Evolutionary conservation across 2,113 vertebrate species (phyloP).

Genomic region (Lophotis ruficrista): DNA sequence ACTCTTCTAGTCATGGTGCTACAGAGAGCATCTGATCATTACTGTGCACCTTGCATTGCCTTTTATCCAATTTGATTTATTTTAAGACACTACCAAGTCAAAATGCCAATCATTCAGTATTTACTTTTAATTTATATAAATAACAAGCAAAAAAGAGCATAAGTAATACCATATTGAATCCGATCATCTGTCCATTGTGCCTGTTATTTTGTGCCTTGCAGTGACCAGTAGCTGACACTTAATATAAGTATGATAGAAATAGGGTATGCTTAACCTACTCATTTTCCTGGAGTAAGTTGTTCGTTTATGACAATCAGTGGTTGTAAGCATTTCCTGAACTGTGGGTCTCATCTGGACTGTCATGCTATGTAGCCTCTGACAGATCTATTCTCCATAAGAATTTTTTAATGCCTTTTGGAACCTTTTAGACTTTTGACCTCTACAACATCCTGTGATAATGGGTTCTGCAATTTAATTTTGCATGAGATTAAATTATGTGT

Average conservation of each 20-base stretch:
- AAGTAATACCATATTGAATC: neutral
- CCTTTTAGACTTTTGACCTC: constrained; percentile 30
- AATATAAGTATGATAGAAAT: neutral
- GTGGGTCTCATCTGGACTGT: neutral
- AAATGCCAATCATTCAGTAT: neutral
- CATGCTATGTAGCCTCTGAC: neutral
- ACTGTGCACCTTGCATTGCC: neutral
- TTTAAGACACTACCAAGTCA: neutral
- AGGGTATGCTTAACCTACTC: neutral
- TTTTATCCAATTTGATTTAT: neutral
- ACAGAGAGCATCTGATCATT: neutral
- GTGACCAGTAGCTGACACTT: neutral
- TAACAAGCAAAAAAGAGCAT: neutral
- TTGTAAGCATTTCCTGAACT: neutral
- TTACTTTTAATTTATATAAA: neutral
- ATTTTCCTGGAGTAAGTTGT: neutral
- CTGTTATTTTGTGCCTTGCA: neutral
- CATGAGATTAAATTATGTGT: constrained; percentile 15
- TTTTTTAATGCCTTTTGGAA: neutral
- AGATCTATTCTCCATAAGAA: neutral
- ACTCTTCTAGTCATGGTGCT: neutral
- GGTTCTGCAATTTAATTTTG: constrained; percentile 18
- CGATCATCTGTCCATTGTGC: neutral
- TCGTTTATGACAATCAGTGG: neutral
- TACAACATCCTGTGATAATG: neutral